Base-by-base conservation (phyloP, 2,888 invertebrate genomes). In the Notocelia uddmanniana region DNA sequence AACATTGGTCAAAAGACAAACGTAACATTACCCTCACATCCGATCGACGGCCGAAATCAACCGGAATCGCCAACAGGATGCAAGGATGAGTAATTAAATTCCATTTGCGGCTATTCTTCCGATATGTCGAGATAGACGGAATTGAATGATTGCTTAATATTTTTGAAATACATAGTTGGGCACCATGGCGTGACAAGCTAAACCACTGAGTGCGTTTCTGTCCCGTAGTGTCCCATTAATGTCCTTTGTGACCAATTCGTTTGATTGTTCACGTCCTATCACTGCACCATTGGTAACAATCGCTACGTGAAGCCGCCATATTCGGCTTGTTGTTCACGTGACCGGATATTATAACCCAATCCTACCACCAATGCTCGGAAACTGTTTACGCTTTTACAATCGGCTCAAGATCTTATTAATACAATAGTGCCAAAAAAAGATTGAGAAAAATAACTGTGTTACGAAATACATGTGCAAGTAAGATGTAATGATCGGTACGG, bases 121-220 rank as follows among this genome's bases (percentile, higher is more conserved):
- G 55, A 72, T 48, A 23, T 62, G 23, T 23, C 37, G 18, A 41
- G 45, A 72, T 23, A 18, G 48, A 67, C 50, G 31, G 15, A 67
- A 34, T 37, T 50, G 26, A 21, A 41, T 41, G 50, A 59, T 19
- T 59, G 50, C 41, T 31, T 54, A 34, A 41, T 45, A 31, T 78
- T 80, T 80, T 81, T 84, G 78, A 83, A 87, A n/a, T n/a, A n/a
- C n/a, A 88, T 85, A 81, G 78, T 80, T 82, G 84, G 84, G 86
- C 86, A 88, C 87, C 78, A 82, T 88, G 82, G 87, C 90, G 89
- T 91, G 89, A 86, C 88, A 83, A 85, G 77, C 45, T 58, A 45
- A 45, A 13, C 45, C 82, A 81, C 76, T 80, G 78, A 81, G 79
- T 79, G 78, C 79, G 83, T 79, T 78, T 75, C 81, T 81, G 83